Conservation (phyloP, 2,888 invertebrate genomes). For the Cheilosia grossa region DNA sequence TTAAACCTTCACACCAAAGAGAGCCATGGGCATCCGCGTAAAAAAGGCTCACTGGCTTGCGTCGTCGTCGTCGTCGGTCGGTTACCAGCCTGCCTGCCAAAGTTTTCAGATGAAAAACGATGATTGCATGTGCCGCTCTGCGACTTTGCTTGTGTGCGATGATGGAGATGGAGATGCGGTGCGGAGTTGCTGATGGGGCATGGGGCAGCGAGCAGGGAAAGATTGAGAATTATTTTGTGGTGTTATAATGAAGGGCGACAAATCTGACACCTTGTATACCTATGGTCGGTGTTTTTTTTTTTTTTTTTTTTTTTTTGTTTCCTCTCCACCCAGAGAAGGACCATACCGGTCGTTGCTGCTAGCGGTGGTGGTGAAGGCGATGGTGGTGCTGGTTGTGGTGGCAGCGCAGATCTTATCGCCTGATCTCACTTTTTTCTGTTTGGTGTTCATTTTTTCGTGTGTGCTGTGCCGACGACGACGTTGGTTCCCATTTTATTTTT, state of each 20-base stretch:
- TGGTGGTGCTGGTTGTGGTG: constrained; percentile 63
- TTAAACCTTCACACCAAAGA: constrained; percentile 71
- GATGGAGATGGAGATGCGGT: constrained; percentile 41
- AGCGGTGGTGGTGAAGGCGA: constrained; percentile 55
- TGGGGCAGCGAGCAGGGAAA: constrained; percentile 10
- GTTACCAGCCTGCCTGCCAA: constrained; percentile 54
- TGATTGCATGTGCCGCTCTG: constrained; percentile 73
- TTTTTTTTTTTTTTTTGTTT: constrained; percentile 59
- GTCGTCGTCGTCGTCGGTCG: constrained; percentile 19
- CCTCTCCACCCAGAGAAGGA: constrained; percentile 70
- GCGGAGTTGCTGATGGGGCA: neutral
- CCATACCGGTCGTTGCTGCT: constrained; percentile 68
- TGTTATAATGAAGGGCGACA: constrained; percentile 82
- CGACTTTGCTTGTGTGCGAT: constrained; percentile 19
- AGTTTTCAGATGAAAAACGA: constrained; percentile 75
- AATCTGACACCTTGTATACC: constrained; percentile 83
- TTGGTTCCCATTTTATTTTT: constrained; percentile 74
- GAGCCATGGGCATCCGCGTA: constrained; percentile 70
- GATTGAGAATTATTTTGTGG: constrained; percentile 75
- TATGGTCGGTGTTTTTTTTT: constrained; percentile 57
- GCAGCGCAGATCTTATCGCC: constrained; percentile 80
- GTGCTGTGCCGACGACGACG: constrained; percentile 69
- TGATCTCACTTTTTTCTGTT: constrained; percentile 79
- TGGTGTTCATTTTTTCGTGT: constrained; percentile 74
- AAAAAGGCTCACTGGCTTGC: constrained; percentile 36